Conservation (phyloP, 2,113 vertebrate species). For the Entosphenus tridentatus region DNA sequence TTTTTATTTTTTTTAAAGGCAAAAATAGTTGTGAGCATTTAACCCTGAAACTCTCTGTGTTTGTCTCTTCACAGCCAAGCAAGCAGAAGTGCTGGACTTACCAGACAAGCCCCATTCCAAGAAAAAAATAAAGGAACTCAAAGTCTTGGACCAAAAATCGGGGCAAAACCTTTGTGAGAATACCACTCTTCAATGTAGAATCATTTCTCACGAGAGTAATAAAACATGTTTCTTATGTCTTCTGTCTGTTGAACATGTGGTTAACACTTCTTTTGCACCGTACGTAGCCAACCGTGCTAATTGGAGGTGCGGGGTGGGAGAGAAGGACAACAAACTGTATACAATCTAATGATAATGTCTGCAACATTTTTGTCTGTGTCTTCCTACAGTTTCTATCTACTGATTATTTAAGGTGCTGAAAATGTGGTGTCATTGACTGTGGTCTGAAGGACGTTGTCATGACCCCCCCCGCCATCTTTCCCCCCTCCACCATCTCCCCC, state of each 20-base stretch:
- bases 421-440: no score
- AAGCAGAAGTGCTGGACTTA: no score
- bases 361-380: neutral
- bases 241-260: neutral
- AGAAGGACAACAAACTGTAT: neutral
- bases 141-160: neutral
- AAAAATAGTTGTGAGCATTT: no score
- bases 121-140: slow-evolving; percentile 6
- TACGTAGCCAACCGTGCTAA: neutral
- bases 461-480: no score
- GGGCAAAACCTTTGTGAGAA: slow-evolving; percentile 2
- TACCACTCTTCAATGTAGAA: slow-evolving; percentile 1
- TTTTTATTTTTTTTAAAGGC: no score
- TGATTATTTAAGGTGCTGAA: no score
- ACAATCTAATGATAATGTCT: neutral
- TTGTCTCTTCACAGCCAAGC: no score
- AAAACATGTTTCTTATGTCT: neutral
- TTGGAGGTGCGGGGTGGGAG: neutral
- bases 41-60: no score
- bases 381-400: neutral
- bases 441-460: no score
- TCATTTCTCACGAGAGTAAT: slow-evolving; percentile 1
- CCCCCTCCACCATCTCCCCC: no score
- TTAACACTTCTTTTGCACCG: neutral
- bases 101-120: neutral